These are phyloP conservation scores for Halocynthia aurantium DNA, from an alignment of 23 tunicate species.

Conservation along the genomic window DNA sequence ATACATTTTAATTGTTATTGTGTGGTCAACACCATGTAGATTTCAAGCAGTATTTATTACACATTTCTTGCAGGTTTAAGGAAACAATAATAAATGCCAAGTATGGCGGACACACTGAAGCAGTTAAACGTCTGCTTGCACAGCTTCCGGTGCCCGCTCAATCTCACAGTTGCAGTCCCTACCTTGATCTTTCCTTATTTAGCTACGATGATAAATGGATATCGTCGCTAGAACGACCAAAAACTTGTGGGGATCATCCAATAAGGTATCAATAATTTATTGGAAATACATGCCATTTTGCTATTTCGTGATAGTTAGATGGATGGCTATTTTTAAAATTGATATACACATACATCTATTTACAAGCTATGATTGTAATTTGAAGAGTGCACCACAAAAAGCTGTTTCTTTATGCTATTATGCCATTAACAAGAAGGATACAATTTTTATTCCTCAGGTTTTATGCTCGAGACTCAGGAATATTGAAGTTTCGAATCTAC, in stretches of 20 bases:
- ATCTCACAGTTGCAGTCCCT: constrained; percentile 67
- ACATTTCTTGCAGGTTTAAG: constrained; percentile 43
- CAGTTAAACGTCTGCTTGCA: constrained; percentile 58
- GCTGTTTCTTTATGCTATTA: background rate
- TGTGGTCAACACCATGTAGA: background rate
- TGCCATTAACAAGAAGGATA: too few relatives aligned
- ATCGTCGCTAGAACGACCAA: constrained; percentile 62
- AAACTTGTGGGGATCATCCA: constrained; percentile 68
- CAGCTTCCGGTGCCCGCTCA: constrained; percentile 82
- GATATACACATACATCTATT: background rate
- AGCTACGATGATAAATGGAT: constrained; percentile 95
- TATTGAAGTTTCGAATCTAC: constrained; percentile 62
- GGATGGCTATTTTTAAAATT: too few relatives aligned
- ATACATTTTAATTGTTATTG: background rate
- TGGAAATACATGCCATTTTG: background rate
- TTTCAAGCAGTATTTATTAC: background rate
- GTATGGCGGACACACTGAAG: constrained; percentile 85
- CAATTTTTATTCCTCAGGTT: constrained; percentile 33
- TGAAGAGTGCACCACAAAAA: background rate
- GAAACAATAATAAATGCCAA: constrained; percentile 85
- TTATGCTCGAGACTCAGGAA: constrained; percentile 78
- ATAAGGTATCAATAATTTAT: constrained; percentile 37
- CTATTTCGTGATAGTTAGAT: too few relatives aligned
- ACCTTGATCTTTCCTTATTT: constrained; percentile 84
- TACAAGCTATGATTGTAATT: background rate